phyloP scores from a whole-genome alignment of 1,140 invertebrate species.

The Drosophila ercepeae region DNA sequence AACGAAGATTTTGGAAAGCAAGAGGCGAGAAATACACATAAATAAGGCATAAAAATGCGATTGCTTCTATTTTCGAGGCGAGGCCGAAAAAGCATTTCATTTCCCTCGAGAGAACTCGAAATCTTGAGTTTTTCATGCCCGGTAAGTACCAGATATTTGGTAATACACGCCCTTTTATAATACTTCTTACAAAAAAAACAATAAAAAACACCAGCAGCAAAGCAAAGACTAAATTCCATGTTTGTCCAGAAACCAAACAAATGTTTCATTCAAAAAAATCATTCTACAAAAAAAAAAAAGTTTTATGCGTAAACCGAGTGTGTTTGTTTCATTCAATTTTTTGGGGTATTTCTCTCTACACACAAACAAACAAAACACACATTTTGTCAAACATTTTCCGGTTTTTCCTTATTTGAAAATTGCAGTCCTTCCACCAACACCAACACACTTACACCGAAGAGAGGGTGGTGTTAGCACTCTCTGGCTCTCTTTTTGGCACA shows the following conservation, averaged over 20 bases:
- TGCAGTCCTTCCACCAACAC: conserved; percentile 68
- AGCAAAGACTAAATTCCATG: no score
- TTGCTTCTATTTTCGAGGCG: conserved; percentile 73
- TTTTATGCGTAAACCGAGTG: conserved; percentile 37
- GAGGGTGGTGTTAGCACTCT: conserved; percentile 45
- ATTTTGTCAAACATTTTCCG: conserved; percentile 77
- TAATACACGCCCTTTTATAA: conserved; percentile 22
- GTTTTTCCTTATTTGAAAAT: conserved; percentile 76
- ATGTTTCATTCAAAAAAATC: conserved; percentile 70
- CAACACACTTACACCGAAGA: conserved; percentile 15
- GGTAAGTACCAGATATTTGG: conserved; percentile 24
- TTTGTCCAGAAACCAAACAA: conserved; percentile 10
- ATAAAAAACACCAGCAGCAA: conserved; percentile 34
- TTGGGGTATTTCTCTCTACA: conserved; percentile 32
- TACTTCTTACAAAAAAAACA: not conserved
- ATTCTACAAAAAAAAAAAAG: no score
- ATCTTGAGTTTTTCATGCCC: no score
- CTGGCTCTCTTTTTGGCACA: conserved; percentile 45
- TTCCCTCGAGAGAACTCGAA: no score
- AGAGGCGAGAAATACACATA: conserved; percentile 61
- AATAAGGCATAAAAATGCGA: conserved; percentile 72
- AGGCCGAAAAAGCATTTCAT: conserved; percentile 54
- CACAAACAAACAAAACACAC: conserved; percentile 41
- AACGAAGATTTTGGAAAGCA: not conserved
- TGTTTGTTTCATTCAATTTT: not conserved